Evolutionary conservation across 2,113 vertebrate genomes (phyloP), one percentile per base, ranked within the genome.

Genomic region (Pachycephala philippinensis): DNA sequence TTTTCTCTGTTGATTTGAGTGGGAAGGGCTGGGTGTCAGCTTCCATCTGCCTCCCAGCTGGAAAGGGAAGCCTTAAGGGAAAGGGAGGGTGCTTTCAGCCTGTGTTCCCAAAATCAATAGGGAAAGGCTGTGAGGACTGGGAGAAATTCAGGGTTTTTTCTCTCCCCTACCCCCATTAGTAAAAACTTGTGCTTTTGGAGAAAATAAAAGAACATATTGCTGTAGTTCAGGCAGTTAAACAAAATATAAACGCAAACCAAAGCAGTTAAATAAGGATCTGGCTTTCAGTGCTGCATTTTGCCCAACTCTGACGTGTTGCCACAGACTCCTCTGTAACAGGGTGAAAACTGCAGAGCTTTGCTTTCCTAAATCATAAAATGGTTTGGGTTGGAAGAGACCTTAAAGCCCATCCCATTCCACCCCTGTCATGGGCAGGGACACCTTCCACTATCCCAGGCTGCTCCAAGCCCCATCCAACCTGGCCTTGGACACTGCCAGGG

Each of bases 41-140:
- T 80, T 65, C 93, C 79, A 84, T 95, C 84, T 95, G 82, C 52
- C 76, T 96, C 71, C 28, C 45, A 45, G 69, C 69, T 86, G 76
- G 68, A 54, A 90, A 79, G 65, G 60, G 68, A 85, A 94, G 49
- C 57, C n/a, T 88, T 47, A 28, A 66, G 52, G 84, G 71, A 78
- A 91, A 90, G 64, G 4, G 23, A 77, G 57, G 68, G 42, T 84
- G 57, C 53, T 72, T 83, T 53, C 53, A 87, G 74, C 19, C 39
- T 12, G 7, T 3, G 0, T 64, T 76, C 33, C 65, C 23, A 37
- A 18, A 40, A 40, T 26, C 53, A 45, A 3, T 15, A 60, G 26
- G 71, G 37, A 68, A 61, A 66, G 20, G n/a, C 69, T 85, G 44
- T 2, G 3, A 28, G n/a, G 28, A 44, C 54, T 40, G 31, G 26